Conservation (phyloP, 23 tunicate species). For the Clavelina lepadiformis region DNA sequence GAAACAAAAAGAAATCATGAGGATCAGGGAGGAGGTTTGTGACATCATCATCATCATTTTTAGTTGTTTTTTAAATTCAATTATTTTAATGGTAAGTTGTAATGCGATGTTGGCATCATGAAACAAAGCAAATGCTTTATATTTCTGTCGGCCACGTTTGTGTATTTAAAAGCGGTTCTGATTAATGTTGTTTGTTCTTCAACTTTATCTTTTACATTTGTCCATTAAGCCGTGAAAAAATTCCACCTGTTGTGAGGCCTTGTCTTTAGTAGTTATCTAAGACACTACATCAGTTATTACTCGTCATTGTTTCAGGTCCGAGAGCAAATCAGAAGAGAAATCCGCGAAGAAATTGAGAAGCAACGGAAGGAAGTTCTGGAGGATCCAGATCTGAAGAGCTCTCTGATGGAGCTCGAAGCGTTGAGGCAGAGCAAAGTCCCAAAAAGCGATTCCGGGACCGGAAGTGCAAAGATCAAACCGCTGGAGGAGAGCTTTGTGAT, state of each 20-base stretch:
- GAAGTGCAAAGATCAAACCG: conserved; percentile 6
- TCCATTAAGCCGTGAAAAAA: too few species aligned
- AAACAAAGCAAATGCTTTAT: too few species aligned
- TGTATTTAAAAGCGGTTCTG: too few species aligned
- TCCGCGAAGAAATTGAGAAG: conserved; percentile 83
- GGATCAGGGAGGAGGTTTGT: conserved; percentile 80
- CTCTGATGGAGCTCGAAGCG: conserved; percentile 77
- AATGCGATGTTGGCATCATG: too few species aligned
- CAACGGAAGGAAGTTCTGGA: conserved; percentile 73
- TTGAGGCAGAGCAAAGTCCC: conserved; percentile 52
- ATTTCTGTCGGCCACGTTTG: too few species aligned
- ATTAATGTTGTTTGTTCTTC: too few species aligned
- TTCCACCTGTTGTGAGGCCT: too few species aligned
- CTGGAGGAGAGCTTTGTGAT: conserved; percentile 30
- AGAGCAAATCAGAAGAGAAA: conserved; percentile 68
- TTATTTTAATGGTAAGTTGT: too few species aligned
- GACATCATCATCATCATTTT: too few species aligned
- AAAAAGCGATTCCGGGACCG: conserved; percentile 9
- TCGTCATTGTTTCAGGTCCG: conserved; percentile 39
- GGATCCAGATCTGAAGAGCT: conserved; percentile 62
- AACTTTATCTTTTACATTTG: too few species aligned
- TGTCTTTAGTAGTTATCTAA: too few species aligned
- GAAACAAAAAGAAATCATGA: conserved; percentile 71
- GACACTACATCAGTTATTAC: not conserved
- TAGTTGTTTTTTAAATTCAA: too few species aligned